These are phyloP conservation scores for Sycophila sp. DNA, from an alignment of 1,140 invertebrate genomes.

Conservation along the genomic window DNA sequence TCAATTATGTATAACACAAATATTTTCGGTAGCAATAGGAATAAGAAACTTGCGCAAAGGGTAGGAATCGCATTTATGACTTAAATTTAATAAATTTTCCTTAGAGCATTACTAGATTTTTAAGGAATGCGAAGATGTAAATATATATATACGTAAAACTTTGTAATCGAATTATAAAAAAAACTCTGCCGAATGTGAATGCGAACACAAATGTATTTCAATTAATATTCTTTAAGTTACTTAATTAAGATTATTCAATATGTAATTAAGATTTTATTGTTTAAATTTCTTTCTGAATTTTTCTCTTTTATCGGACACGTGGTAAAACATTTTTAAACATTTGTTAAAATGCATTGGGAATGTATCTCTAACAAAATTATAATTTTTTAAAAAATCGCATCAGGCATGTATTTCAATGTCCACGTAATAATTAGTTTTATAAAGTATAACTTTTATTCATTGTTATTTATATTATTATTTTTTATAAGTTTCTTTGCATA, in stretches of 20 bases:
- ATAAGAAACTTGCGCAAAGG: neutral
- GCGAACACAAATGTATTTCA: neutral
- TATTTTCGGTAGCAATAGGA: neutral
- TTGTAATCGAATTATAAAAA: conserved; percentile 6
- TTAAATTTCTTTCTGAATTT: too few relatives aligned
- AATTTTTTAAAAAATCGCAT: neutral
- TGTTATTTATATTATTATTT: conserved; percentile 3
- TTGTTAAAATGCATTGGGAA: too few relatives aligned
- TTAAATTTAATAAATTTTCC: neutral
- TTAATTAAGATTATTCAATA: neutral
- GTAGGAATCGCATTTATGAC: conserved; percentile 16
- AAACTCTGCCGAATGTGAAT: conserved; percentile 1
- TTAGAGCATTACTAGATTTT: conserved; percentile 27
- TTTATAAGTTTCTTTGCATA: neutral
- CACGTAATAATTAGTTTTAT: neutral
- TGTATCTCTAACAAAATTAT: neutral
- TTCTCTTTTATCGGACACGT: too few relatives aligned
- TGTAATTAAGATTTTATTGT: too few relatives aligned
- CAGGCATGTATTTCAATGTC: neutral
- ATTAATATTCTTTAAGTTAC: neutral
- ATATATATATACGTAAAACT: conserved; percentile 3
- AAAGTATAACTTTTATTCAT: neutral
- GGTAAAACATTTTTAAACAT: too few relatives aligned
- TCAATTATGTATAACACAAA: neutral
- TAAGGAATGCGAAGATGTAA: conserved; percentile 1